phyloP scores from a whole-genome alignment of 1,140 invertebrate species.

The Drosophila navojoa region DNA sequence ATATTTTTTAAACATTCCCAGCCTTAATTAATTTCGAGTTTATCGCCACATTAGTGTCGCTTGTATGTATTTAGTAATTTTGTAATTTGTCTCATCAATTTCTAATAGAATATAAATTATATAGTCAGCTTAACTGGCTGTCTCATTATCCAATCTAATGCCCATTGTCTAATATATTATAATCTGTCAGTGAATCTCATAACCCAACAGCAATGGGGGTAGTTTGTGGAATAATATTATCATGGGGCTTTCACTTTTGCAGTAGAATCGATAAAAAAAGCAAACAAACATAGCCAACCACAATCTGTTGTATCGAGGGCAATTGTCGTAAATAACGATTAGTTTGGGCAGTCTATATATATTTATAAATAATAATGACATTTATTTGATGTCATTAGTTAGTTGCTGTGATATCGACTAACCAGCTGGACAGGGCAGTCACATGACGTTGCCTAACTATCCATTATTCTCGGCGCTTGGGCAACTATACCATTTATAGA shows the following conservation, averaged over 20 bases:
- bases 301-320: conserved; percentile 27
- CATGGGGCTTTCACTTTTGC: conserved; percentile 35
- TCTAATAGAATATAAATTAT: conserved; percentile 14
- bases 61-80: background rate
- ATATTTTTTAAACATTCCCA: background rate
- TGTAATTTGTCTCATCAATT: conserved; percentile 7
- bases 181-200: conserved; percentile 4
- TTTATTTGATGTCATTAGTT: conserved; percentile 34
- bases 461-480: conserved; percentile 2
- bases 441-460: background rate
- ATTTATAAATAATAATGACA: conserved; percentile 5
- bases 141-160: conserved; percentile 8
- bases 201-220: conserved; percentile 8
- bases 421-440: background rate
- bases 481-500: background rate
- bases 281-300: background rate
- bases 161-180: conserved; percentile 2
- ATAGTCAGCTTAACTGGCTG: background rate
- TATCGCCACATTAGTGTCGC: background rate
- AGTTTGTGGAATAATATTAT: conserved; percentile 21
- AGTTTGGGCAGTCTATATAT: background rate
- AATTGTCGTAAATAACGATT: conserved; percentile 35
- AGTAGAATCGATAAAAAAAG: conserved; percentile 25
- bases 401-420: conserved; percentile 18
- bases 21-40: background rate